phyloP scores from a whole-genome alignment of 2,113 vertebrate species.

The Protomyctophum bolini region DNA sequence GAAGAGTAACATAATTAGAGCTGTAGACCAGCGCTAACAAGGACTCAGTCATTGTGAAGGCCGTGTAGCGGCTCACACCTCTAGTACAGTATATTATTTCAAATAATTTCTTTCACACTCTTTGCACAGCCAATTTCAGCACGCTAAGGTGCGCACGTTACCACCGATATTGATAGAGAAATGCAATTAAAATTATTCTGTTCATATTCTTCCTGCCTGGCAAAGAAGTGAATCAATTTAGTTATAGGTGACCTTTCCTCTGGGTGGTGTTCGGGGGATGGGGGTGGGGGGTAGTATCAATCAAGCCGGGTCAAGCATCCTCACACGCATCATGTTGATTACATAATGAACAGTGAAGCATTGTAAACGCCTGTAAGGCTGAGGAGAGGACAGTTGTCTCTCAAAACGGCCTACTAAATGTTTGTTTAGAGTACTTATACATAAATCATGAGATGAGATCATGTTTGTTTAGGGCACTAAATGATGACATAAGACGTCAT shows the following conservation, averaged over 20 bases:
- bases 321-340: slow-evolving; percentile 54
- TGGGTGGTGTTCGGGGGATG: neutral
- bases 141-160: neutral
- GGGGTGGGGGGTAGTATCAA: slow-evolving; percentile 47
- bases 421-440: too few species aligned
- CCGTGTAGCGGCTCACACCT: too few species aligned
- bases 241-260: slow-evolving; percentile 54
- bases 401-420: slow-evolving; percentile 24
- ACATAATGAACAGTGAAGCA: slow-evolving; percentile 56
- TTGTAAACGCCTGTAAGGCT: slow-evolving; percentile 48
- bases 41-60: too few species aligned
- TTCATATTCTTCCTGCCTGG: slow-evolving; percentile 20
- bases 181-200: slow-evolving; percentile 68
- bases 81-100: neutral
- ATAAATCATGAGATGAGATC: too few species aligned
- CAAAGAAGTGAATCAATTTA: slow-evolving; percentile 62
- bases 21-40: too few species aligned
- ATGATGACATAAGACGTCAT: too few species aligned
- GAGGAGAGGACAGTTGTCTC: slow-evolving; percentile 53
- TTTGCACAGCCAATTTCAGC: slow-evolving; percentile 19
- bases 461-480: too few species aligned
- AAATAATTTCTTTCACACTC: neutral
- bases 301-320: slow-evolving; percentile 61
- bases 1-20: too few species aligned
- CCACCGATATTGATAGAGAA: slow-evolving; percentile 54